Base-by-base conservation (phyloP, 2,888 invertebrate genomes). In the Falcaria lacertinaria region DNA sequence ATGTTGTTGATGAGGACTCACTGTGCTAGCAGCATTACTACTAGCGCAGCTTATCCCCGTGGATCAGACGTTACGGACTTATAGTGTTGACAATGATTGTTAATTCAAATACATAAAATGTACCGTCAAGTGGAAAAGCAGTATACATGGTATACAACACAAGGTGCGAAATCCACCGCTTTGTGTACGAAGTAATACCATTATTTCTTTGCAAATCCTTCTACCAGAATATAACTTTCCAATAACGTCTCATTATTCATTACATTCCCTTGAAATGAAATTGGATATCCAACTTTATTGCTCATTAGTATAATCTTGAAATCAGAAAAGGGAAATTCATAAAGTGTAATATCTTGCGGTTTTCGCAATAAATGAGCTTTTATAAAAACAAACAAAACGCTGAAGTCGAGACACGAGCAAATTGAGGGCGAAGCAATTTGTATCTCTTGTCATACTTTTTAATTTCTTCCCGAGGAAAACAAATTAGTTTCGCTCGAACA, bases 371-470 rank as follows among this genome's bases (percentile, higher is more conserved):
- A 82, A 80, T 72, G 74, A 72, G 74, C 69, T 66, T 74, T 80
- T 76, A 74, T 75, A 74, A 77, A 78, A 80, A 80, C 75, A 80
- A 80, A 81, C 74, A 75, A 80, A 78, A 75, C 70, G 67, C 61
- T 69, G 59, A 69, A 76, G 70, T 70, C 70, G 66, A 68, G 67
- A 78, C 71, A 70, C 71, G 62, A 66, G 70, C 69, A 74, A 80
- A 82, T 81, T 77, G 82, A 78, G 78, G 77, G 71, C 66, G 64
- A 70, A 74, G 74, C 78, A 82, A 83, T 85, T 79, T 85, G 76
- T 82, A 82, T 77, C 72, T 77, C 72, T 80, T 78, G 80, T 83
- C 82, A 82, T 80, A 79, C 76, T 85, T 80, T 84, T 84, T 84
- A 85, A 85, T 84, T 83, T 80, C 68, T 79, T 74, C 69, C 65